Evolutionary conservation across 2,888 invertebrate genomes (phyloP).

Genomic region (Cheilosia urbana): DNA sequence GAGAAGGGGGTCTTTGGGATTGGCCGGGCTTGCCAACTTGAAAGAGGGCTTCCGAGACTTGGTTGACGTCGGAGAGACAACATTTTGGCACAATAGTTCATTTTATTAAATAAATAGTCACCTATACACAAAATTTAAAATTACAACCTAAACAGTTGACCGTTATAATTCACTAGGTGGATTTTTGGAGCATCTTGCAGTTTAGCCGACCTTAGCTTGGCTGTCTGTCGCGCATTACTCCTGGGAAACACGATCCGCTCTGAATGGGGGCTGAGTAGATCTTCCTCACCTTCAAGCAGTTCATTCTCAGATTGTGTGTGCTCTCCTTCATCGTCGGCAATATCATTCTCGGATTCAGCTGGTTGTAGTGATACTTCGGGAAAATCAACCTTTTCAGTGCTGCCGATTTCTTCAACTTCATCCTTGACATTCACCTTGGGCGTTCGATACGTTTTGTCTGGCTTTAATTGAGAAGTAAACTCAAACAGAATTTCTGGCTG

Average conservation of each 20-base stretch:
- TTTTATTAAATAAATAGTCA: constrained; percentile 1
- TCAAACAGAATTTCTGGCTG: not conserved
- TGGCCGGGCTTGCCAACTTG: too few species aligned
- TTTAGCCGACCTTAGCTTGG: not conserved
- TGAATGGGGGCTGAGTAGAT: not conserved
- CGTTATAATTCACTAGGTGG: not conserved
- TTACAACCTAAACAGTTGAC: not conserved
- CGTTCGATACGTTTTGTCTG: not conserved
- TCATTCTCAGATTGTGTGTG: not conserved
- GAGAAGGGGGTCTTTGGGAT: too few species aligned
- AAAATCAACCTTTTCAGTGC: not conserved
- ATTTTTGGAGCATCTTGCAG: not conserved
- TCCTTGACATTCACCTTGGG: not conserved
- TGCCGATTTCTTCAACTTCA: constrained; percentile 5
- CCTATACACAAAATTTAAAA: not conserved
- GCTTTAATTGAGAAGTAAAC: not conserved
- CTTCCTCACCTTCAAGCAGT: not conserved
- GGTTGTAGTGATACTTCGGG: not conserved
- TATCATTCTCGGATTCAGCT: not conserved
- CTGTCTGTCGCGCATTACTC: not conserved
- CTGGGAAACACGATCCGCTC: not conserved
- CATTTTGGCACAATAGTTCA: not conserved
- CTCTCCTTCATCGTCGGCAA: not conserved
- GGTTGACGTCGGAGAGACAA: too few species aligned
- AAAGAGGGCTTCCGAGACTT: too few species aligned